A percentile compares a stretch with the other conserved stretches of the same genome.
These are phyloP conservation scores for Mico argentatus DNA, from an alignment of 2,797 vertebrate genomes.

Conservation along the genomic window DNA sequence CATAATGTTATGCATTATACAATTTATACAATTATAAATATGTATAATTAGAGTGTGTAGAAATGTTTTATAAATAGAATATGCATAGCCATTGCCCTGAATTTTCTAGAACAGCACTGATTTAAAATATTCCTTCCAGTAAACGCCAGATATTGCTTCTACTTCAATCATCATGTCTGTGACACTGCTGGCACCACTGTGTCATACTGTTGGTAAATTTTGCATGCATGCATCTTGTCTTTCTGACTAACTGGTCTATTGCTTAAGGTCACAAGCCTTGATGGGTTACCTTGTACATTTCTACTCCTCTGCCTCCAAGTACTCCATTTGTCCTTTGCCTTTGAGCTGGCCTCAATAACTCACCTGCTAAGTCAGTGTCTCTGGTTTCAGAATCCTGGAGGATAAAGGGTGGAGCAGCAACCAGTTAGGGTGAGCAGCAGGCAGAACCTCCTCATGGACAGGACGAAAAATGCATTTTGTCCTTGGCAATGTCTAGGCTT, in stretches of 20 bases:
- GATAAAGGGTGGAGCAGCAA: fast-evolving
- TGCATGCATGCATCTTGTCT: background rate
- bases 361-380: background rate
- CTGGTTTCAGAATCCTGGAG: background rate
- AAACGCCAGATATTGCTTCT: background rate
- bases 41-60: background rate
- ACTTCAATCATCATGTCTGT: fast-evolving
- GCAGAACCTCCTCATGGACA: background rate
- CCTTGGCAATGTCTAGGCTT: background rate
- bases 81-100: background rate
- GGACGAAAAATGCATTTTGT: background rate
- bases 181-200: fast-evolving
- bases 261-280: background rate
- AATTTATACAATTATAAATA: no score
- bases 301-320: fast-evolving
- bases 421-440: fast-evolving
- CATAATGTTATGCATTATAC: background rate
- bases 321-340: background rate
- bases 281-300: no score
- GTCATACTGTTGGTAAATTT: background rate
- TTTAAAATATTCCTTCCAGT: background rate
- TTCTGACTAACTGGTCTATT: background rate
- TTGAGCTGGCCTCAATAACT: background rate
- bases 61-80: background rate
- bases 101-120: background rate